Evolutionary conservation across 2,113 vertebrate species (phyloP), one percentile per base, ranked within the genome.

Genomic region (Bos taurus): DNA sequence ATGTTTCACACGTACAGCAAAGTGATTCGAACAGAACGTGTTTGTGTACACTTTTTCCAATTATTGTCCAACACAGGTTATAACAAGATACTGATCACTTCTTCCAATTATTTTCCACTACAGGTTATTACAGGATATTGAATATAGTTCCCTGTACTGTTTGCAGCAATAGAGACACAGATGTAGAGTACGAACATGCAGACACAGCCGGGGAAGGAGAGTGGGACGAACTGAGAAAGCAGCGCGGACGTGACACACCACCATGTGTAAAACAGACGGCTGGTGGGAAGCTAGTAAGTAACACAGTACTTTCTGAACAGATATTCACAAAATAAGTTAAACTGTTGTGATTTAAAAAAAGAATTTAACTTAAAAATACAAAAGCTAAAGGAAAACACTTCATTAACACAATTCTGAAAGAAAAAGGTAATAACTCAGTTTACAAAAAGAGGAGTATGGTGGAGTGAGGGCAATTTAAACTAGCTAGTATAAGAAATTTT

Each of bases 361-460:
- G 30, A 90, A 94, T 57, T 67, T 23, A 82, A 52, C 30, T 82
- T 82, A 23, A 30, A 82, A 54, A 82, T 82, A 82, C 6, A n/a
- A 82, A 54, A 52, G 19, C 50, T 64, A 92, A 94, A 86, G 17
- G 7, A 89, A 95, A 96, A 94, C 7, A 91, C 6, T 59, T 86
- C 50, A 52, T 14, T 89, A 83, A 89, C 62, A 71, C 23, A 85
- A 60, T 87, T 82, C 46, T 86, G 36, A 96, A 86, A 48, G 25
- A 54, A 94, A 96, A 95, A 89, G 15, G 6, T 82, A 93, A 21
- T 82, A 88, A 90, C 15, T 78, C 25, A 56, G 25, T 92, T 91
- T 64, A 85, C 11, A 84, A 93, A 95, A 83, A 54, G 19, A 23
- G 33, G 7, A 17, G 28, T 28, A 2, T 28, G 14, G 7, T 25